phyloP scores from a whole-genome alignment of 30 jellyfish, hydroid and myxozoan genomes.

The Aurelia sp. region DNA sequence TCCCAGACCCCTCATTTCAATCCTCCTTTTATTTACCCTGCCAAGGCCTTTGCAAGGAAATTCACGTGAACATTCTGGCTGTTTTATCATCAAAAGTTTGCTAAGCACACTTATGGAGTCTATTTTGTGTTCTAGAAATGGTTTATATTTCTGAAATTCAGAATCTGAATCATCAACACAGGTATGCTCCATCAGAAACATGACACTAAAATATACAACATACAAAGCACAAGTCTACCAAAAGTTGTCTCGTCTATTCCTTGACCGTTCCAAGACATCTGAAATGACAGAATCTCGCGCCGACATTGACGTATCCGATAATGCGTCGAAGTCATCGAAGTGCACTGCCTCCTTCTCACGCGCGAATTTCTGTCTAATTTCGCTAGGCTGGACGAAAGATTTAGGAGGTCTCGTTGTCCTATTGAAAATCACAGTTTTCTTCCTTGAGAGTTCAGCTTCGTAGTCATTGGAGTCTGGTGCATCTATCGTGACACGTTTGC shows the following conservation, averaged over 20 bases:
- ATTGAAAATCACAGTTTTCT: background rate
- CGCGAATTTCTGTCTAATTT: constrained; percentile 1
- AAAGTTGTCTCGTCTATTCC: constrained; percentile 55
- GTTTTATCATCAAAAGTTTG: no score
- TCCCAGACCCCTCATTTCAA: no score
- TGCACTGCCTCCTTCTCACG: background rate
- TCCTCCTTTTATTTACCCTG: no score
- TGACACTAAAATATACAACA: no score
- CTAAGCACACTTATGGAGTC: no score
- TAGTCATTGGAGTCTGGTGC: no score
- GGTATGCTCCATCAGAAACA: no score
- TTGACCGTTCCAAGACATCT: constrained; percentile 68
- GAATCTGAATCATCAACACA: no score
- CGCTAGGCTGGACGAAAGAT: constrained; percentile 66
- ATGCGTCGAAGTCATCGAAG: constrained; percentile 34
- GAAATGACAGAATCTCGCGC: constrained; percentile 75
- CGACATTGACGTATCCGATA: constrained; percentile 72
- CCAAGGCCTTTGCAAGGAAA: no score
- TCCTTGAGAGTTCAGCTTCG: background rate
- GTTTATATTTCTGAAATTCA: no score
- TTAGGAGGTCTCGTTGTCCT: constrained; percentile 44
- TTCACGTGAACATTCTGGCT: no score
- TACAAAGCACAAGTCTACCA: constrained; percentile 16
- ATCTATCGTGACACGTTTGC: background rate
- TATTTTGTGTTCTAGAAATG: no score